A percentile compares a stretch with the other conserved stretches of the same genome.
These are phyloP conservation scores for Drosophila ezoana DNA, from an alignment of 2,888 invertebrate species.

Conservation along the genomic window DNA sequence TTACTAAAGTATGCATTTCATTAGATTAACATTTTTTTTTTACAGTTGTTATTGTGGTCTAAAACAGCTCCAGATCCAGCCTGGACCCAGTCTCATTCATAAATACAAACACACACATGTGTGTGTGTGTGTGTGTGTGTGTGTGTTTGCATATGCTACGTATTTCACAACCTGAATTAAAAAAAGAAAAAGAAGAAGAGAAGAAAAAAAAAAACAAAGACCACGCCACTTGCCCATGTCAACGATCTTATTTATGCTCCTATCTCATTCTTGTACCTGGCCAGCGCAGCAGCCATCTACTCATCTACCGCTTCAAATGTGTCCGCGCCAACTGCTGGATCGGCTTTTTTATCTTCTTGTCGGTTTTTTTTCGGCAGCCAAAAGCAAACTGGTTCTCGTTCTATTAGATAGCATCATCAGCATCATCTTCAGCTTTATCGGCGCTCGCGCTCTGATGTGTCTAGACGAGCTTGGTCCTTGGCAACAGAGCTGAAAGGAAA, in stretches of 20 bases:
- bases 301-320: slow-evolving; percentile 31
- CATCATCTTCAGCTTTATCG: slow-evolving; percentile 8
- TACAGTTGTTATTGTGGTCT: slow-evolving; percentile 37
- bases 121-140: background rate
- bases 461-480: slow-evolving; percentile 72
- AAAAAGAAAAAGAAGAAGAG: slow-evolving; percentile 4
- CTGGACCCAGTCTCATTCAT: slow-evolving; percentile 63
- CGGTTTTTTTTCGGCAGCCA: slow-evolving; percentile 37
- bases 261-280: slow-evolving; percentile 53
- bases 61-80: slow-evolving; percentile 29
- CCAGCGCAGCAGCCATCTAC: slow-evolving; percentile 12
- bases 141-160: slow-evolving; percentile 34
- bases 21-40: slow-evolving; percentile 26
- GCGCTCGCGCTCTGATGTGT: slow-evolving; percentile 52
- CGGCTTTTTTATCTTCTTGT: background rate
- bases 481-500: slow-evolving; percentile 59
- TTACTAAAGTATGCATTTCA: slow-evolving; percentile 58
- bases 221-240: slow-evolving; percentile 74
- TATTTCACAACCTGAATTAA: slow-evolving; percentile 77
- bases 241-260: slow-evolving; percentile 61
- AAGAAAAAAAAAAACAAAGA: slow-evolving; percentile 20
- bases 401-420: slow-evolving; percentile 57
- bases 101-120: slow-evolving; percentile 44
- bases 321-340: background rate
- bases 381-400: slow-evolving; percentile 66